Evolutionary conservation across 1,140 invertebrate species (phyloP).

Genomic region (Melitaea cinxia): DNA sequence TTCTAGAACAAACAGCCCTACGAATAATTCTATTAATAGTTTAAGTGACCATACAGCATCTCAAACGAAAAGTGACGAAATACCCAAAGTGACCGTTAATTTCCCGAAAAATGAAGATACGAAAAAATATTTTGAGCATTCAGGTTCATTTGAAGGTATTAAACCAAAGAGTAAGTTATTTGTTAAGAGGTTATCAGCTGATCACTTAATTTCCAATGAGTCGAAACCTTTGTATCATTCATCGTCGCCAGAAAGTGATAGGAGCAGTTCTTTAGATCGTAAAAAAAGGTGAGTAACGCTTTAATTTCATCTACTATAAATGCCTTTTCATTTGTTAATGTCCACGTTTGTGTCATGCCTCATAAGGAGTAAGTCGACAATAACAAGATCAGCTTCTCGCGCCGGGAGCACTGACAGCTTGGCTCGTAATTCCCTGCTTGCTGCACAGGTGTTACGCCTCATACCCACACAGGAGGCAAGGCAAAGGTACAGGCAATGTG

Average conservation of each 20-base stretch:
- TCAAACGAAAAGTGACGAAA: slow-evolving; percentile 71
- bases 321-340: slow-evolving; percentile 18
- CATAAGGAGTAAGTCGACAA: slow-evolving; percentile 70
- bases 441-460: slow-evolving; percentile 89
- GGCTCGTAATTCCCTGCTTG: slow-evolving; percentile 87
- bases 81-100: slow-evolving; percentile 68
- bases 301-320: neutral
- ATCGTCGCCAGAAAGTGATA: slow-evolving; percentile 74
- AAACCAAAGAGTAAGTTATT: slow-evolving; percentile 75
- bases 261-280: slow-evolving; percentile 73
- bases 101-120: slow-evolving; percentile 69
- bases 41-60: slow-evolving; percentile 61
- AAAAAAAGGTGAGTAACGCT: slow-evolving; percentile 65
- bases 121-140: slow-evolving; percentile 73
- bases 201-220: slow-evolving; percentile 75
- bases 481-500: slow-evolving; percentile 82
- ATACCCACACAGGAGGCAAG: slow-evolving; percentile 90
- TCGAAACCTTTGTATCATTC: slow-evolving; percentile 65
- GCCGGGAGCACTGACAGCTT: slow-evolving; percentile 86
- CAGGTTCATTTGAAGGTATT: slow-evolving; percentile 73
- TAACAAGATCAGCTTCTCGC: slow-evolving; percentile 67
- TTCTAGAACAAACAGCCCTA: slow-evolving; percentile 62
- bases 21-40: slow-evolving; percentile 67
- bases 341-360: slow-evolving; percentile 27
- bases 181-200: slow-evolving; percentile 74